These are phyloP conservation scores for Syrista parreyssii DNA, from an alignment of 2,888 invertebrate species.

Conservation along the genomic window DNA sequence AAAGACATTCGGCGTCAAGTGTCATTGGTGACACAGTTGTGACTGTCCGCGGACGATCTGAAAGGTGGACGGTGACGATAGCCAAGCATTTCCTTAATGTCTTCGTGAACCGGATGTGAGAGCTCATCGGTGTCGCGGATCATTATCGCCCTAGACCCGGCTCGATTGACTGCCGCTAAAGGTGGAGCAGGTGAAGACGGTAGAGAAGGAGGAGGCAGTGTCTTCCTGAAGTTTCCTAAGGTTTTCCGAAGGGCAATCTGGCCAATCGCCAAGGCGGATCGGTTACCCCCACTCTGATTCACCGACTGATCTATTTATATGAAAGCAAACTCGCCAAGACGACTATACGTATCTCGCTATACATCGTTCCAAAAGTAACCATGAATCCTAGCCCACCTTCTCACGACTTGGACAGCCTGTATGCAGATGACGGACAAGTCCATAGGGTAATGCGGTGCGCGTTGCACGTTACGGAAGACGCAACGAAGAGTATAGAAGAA, in stretches of 20 bases:
- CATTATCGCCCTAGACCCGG: background rate
- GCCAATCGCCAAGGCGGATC: background rate
- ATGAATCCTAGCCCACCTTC: background rate
- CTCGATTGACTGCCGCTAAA: background rate
- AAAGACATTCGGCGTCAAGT: background rate
- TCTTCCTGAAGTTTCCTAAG: background rate
- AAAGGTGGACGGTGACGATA: background rate
- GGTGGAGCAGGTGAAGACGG: background rate
- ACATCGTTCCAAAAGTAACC: background rate
- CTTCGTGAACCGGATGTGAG: conserved; percentile 1
- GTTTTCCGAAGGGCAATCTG: background rate
- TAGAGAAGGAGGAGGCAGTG: background rate
- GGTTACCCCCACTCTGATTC: background rate
- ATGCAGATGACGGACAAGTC: background rate
- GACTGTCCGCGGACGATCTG: background rate
- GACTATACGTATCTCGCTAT: background rate
- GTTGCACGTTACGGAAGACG: conserved; percentile 8
- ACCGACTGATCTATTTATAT: background rate
- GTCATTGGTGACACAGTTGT: conserved; percentile 1
- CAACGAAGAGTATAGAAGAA: conserved; percentile 8
- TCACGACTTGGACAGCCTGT: background rate
- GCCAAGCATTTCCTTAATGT: conserved; percentile 3
- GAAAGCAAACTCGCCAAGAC: background rate
- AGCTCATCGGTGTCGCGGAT: conserved; percentile 1
- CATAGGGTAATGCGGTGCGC: background rate